Percentiles rank a stretch among this genome's conserved stretches.
These are phyloP conservation scores for Eulemur rufifrons DNA, from an alignment of 2,113 vertebrate species.

Conservation along the genomic window DNA sequence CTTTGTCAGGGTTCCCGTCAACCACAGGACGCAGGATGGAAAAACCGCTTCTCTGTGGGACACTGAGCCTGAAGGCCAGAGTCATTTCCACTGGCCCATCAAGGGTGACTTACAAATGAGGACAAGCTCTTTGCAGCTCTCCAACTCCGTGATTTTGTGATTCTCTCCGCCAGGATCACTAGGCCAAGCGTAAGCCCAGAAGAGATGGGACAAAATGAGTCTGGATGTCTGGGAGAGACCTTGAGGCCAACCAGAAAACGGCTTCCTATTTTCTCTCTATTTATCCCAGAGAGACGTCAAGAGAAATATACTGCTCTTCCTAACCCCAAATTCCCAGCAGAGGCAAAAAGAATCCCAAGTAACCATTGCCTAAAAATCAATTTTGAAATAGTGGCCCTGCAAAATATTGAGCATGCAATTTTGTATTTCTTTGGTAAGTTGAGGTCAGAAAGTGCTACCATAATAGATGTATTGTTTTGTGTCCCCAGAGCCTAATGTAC, in stretches of 20 bases:
- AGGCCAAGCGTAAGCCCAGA: not conserved
- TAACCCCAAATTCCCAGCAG: not conserved
- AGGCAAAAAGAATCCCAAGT: slow-evolving; percentile 22
- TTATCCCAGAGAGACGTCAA: slow-evolving; percentile 24
- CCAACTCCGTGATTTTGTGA: not conserved
- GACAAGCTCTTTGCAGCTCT: not conserved
- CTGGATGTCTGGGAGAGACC: not conserved
- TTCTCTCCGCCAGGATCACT: not conserved
- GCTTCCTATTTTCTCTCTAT: slow-evolving; percentile 8
- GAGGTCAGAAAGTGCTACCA: not conserved
- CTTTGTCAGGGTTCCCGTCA: not conserved
- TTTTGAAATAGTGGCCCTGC: slow-evolving; percentile 48
- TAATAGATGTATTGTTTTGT: slow-evolving; percentile 20
- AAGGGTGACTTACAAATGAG: not conserved
- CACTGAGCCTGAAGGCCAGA: not conserved
- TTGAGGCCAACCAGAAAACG: not conserved
- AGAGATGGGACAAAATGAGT: slow-evolving; percentile 4
- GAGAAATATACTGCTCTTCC: slow-evolving; percentile 26
- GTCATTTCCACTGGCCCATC: not conserved
- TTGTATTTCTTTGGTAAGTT: slow-evolving; percentile 42
- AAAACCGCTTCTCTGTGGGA: not conserved
- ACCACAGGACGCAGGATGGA: not conserved
- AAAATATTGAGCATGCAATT: slow-evolving; percentile 31
- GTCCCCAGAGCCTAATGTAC: not conserved
- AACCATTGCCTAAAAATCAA: slow-evolving; percentile 29